Evolutionary conservation across 2,888 invertebrate genomes (phyloP).

Genomic region (Acanthococcus lagerstroemiae): DNA sequence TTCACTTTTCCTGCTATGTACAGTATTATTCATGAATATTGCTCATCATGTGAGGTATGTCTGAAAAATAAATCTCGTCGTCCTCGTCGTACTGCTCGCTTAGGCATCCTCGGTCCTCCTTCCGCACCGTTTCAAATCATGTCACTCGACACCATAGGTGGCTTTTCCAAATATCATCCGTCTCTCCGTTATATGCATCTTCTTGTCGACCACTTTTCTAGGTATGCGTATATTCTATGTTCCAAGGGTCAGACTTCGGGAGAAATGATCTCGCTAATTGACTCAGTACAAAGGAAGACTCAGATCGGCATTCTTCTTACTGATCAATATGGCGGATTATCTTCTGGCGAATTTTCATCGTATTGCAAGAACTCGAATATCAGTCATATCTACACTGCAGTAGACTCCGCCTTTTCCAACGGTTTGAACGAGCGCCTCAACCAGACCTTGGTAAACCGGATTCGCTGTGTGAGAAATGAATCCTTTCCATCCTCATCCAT

Average conservation of each 20-base stretch:
- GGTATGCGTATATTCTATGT: slow-evolving; percentile 37
- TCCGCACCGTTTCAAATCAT: slow-evolving; percentile 37
- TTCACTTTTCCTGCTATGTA: background rate
- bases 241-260: slow-evolving; percentile 36
- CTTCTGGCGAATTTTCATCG: background rate
- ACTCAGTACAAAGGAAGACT: background rate
- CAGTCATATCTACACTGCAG: background rate
- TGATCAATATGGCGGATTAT: background rate
- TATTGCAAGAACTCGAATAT: background rate
- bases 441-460: background rate
- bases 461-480: background rate
- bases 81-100: slow-evolving; percentile 30
- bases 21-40: background rate
- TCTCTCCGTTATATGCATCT: slow-evolving; percentile 39
- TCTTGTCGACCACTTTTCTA: slow-evolving; percentile 37
- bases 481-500: background rate
- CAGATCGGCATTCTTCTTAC: background rate
- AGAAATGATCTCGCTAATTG: background rate
- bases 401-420: background rate
- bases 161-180: slow-evolving; percentile 36
- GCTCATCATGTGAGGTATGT: background rate
- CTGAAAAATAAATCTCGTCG: background rate
- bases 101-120: slow-evolving; percentile 38
- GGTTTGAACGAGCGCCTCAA: background rate
- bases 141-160: slow-evolving; percentile 39